Evolutionary conservation across 2,888 invertebrate species (phyloP), one percentile per base, ranked within the genome.

Genomic region (Erpobdella octoculata): DNA sequence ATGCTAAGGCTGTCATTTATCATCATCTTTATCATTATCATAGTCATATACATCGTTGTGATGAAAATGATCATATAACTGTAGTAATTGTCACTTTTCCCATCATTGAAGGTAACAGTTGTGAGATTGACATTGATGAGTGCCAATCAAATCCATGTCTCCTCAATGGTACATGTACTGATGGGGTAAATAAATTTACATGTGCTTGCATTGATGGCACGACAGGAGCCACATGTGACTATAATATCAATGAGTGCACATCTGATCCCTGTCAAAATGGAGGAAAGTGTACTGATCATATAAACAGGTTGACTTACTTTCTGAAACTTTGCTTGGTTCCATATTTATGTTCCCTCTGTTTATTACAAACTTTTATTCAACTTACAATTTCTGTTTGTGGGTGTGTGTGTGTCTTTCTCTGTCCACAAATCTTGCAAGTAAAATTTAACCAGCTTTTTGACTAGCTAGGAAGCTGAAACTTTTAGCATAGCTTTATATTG

Each of bases 271-370:
- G 84, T 74, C 73, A 78, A 69, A 77, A 80, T 76, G 81, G 81
- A 4, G 79, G 88, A 88, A 81, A 91, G 89, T 83, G 83, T 72
- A 72, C 74, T 0, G 82, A 84, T 75, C 75, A 25, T 3, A 48
- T 68, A 31, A 31, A 48, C 35, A 25, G 46, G 46, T 71, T 5
- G 12, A n/a, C 48, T 25, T 18, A 25, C 41, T 38, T 38, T 67
- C 38, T 38, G 67, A 41, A 67, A 21, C 46, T 41, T 38, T 46
- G 15, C 25, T 67, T 48, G 48, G 67, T 18, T 21, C 64, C n/a
- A 36, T 35, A 64, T 33, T 37, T 31, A 64, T 15, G 64, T 36
- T 36, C 37, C 36, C 12, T 64, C 21, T n/a, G n/a, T n/a, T n/a
- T n/a, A n/a, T n/a, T n/a, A n/a, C n/a, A n/a, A n/a, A n/a, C n/a